Percentiles rank a stretch among this genome's conserved stretches.
Evolutionary conservation across 2,113 vertebrate species (phyloP).

Genomic region (Barnardius zonarius): DNA sequence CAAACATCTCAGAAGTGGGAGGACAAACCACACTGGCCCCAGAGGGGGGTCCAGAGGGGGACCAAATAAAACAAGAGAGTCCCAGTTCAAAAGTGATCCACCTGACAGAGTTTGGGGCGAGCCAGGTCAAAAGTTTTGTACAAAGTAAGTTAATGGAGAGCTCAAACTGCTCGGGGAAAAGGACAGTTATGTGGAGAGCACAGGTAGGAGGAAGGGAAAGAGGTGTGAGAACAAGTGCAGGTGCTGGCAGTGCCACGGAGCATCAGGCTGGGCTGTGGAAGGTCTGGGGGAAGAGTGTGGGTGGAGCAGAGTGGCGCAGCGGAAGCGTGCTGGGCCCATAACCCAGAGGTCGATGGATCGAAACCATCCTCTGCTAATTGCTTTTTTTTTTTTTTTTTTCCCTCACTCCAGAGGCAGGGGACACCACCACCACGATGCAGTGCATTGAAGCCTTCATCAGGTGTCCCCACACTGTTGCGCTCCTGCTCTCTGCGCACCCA

Average conservation of each 20-base stretch:
- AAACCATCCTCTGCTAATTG: slow-evolving; percentile 26
- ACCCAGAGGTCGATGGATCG: slow-evolving; percentile 18
- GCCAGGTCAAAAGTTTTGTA: background rate
- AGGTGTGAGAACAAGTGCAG: background rate
- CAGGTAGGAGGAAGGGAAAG: background rate
- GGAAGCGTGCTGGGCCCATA: slow-evolving; percentile 20
- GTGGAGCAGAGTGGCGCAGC: background rate
- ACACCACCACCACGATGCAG: no score
- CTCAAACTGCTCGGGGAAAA: background rate
- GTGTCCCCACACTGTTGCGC: background rate
- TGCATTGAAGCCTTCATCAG: background rate
- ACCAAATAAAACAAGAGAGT: background rate
- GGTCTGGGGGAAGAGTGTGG: fast-evolving
- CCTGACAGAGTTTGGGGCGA: background rate
- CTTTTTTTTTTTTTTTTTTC: background rate
- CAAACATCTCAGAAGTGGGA: background rate
- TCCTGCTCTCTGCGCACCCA: background rate
- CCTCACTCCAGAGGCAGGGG: background rate
- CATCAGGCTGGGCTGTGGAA: background rate
- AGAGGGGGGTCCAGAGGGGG: background rate
- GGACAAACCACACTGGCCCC: background rate
- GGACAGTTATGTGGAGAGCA: background rate
- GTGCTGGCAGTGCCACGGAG: background rate
- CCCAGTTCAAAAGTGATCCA: background rate
- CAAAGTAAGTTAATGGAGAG: background rate